Base-by-base conservation (phyloP, 2,888 invertebrate species). In the Omphaloscelis lunosa region DNA sequence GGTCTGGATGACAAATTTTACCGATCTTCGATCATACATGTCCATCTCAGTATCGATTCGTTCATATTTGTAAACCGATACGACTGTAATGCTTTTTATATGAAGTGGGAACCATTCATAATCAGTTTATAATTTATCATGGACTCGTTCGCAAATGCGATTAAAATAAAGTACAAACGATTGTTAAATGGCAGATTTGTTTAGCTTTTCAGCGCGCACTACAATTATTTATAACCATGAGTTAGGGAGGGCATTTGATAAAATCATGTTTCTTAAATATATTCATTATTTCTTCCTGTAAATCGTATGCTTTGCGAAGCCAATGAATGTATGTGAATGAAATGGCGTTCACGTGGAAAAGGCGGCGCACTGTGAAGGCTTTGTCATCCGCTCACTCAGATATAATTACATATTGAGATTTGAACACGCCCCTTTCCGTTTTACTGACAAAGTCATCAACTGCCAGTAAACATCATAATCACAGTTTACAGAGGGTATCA, bases 1-100 rank as follows among this genome's bases (percentile, higher is more conserved):
- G 88, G 88, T 84, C 87, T 89, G 89, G 91, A 90, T 91, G 91
- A 90, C 91, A 91, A 90, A 88, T 91, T 92, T 93, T 92, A 93
- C 93, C 83, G 91, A 89, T 90, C 88, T 91, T 89, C 91, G 88
- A 91, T 91, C 86, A 89, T 89, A 90, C 88, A 87, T 85, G 84
- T 76, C 68, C 77, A 82, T 85, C 89, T 89, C 85, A 27, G 67
- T 67, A 76, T 77, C 17, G 76, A 75, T 76, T 58, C 29, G 20
- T 63, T 75, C 51, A 72, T 72, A 66, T 75, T 66, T 67, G 58
- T 70, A 17, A 65, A 59, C 15, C 34, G 27, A 56, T 41, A 74
- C 8, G 12, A n/a, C 12, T 23, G 45, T 41, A 41, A 20, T 53
- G 15, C 27, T 58, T 1, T 51, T 70, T 59, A 39, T 62, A 48